Conservation (phyloP, 23 tunicate species). For the Pegea sp. region DNA sequence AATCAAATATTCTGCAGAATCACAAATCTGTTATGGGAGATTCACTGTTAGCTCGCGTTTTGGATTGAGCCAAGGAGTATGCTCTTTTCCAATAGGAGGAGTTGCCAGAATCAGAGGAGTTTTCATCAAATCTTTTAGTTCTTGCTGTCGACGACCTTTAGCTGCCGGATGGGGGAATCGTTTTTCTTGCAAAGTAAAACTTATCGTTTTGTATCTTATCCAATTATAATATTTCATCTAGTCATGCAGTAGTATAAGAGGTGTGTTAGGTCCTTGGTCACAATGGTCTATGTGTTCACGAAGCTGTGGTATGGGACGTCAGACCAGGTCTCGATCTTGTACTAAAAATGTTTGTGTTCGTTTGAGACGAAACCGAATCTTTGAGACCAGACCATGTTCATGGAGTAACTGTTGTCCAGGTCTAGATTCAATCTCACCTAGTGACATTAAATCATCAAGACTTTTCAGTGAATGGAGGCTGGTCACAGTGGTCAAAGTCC, state of each 20-base stretch:
- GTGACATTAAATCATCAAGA: not conserved
- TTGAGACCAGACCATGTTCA: constrained; percentile 11
- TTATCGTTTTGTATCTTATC: not conserved
- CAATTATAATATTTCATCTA: constrained; percentile 1
- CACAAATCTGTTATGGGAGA: too few relatives aligned
- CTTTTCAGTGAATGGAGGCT: constrained; percentile 19
- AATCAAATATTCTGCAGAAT: too few relatives aligned
- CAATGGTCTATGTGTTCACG: constrained; percentile 22
- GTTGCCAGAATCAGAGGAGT: constrained; percentile 7
- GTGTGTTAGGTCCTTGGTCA: constrained; percentile 14
- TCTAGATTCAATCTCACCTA: not conserved
- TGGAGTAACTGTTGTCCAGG: constrained; percentile 39
- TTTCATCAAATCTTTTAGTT: constrained; percentile 3
- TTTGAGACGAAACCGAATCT: constrained; percentile 3
- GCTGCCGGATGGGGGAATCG: constrained; percentile 16
- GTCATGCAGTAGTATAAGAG: constrained; percentile 17
- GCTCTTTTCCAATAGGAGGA: constrained; percentile 9
- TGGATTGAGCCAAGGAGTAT: not conserved
- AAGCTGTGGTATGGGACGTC: constrained; percentile 31
- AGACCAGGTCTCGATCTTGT: constrained; percentile 15
- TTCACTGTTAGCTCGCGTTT: constrained; percentile 1
- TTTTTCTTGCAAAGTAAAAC: constrained; percentile 1
- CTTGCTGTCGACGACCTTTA: constrained; percentile 4
- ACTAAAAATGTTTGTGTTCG: constrained; percentile 29
- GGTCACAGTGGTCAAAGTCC: constrained; percentile 41